Evolutionary conservation across 2,888 invertebrate species (phyloP).

Genomic region (Zhengitettix transpicula): DNA sequence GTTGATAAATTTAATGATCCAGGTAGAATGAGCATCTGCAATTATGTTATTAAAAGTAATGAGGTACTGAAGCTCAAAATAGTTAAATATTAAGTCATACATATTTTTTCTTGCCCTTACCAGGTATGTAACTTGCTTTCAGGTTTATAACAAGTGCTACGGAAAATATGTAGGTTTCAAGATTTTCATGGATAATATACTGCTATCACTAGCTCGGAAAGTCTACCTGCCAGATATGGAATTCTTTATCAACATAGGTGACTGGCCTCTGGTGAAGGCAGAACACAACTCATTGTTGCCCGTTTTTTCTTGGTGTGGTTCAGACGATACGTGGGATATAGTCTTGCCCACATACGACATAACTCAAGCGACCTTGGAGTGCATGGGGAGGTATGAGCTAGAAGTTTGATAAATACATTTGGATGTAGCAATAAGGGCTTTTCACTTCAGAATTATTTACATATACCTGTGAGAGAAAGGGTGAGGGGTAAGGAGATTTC

Average conservation of each 20-base stretch:
- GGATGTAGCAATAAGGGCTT: too few relatives aligned
- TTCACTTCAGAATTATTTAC: too few relatives aligned
- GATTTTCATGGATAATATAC: conserved; percentile 81
- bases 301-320: conserved; percentile 94
- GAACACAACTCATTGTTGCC: conserved; percentile 43
- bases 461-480: too few relatives aligned
- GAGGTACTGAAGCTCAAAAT: conserved; percentile 26
- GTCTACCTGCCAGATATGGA: conserved; percentile 71
- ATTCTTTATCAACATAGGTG: conserved; percentile 82
- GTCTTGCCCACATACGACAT: conserved; percentile 91
- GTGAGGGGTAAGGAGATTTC: too few relatives aligned
- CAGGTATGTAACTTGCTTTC: conserved; percentile 7
- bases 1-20: conserved; percentile 57
- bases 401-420: too few relatives aligned
- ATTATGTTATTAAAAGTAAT: conserved; percentile 73
- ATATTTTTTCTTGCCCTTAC: too few relatives aligned
- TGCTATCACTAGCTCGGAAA: conserved; percentile 68
- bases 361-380: conserved; percentile 79
- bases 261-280: conserved; percentile 69
- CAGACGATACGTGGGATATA: conserved; percentile 68
- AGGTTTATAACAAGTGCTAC: conserved; percentile 73
- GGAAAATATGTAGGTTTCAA: conserved; percentile 92
- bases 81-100: too few relatives aligned
- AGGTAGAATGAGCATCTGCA: conserved; percentile 71
- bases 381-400: conserved; percentile 63